Evolutionary conservation across 2,888 invertebrate species (phyloP), one percentile per base, ranked within the genome.

Genomic region (Eupithecia insigniata): DNA sequence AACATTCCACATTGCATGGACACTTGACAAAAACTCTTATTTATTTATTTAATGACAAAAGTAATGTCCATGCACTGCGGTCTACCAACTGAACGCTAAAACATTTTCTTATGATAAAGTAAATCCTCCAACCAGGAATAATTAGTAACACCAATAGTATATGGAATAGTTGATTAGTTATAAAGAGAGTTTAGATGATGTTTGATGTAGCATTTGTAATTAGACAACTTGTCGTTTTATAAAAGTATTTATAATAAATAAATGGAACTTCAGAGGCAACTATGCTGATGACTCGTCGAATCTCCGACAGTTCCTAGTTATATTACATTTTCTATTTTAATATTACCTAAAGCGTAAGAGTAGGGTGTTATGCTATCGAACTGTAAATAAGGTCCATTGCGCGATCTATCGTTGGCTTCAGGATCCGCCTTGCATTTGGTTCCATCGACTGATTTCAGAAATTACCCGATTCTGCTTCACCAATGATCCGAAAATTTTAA

Each of bases 241-340:
- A 90, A 80, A 82, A 80, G 83, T 80, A 80, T 78, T 81, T 22
- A 60, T 75, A 76, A 75, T 76, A 79, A 86, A 85, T 74, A 82
- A 81, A 81, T 82, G 80, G 81, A 84, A 87, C 83, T 84, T 84
- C 83, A 83, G 85, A 84, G 79, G 84, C 83, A 80, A 83, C 85
- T 82, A 73, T 77, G 84, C 84, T 80, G 85, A 85, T 84, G 89
- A 82, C 84, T 87, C 87, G 87, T 87, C 85, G 93, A 92, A 93
- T 92, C 93, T 93, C 93, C 89, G 84, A 86, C 90, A 88, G 87
- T 72, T 72, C 55, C 61, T 92, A 92, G 91, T 84, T 90, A 89
- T 90, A 90, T 91, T 83, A 91, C 90, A 92, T 92, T 93, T 93
- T 93, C 90, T 93, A 93, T 93, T 93, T 93, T 93, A 93, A 92